Conservation (phyloP, 1,140 invertebrate species). For the Ganaspis sp. region DNA sequence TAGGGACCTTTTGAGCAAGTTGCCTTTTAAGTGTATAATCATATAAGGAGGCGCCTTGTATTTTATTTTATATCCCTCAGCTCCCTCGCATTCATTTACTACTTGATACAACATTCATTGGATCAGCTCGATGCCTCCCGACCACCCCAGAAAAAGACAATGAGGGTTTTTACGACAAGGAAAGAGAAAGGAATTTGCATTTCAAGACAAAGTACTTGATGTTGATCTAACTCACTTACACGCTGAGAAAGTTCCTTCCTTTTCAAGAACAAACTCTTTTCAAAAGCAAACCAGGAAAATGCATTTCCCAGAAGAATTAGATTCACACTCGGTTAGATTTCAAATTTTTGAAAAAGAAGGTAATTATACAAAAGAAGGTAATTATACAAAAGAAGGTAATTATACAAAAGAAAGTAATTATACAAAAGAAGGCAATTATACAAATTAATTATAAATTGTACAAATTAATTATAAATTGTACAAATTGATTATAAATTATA, state of each 20-base stretch:
- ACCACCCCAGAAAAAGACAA: constrained; percentile 20
- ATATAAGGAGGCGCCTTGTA: constrained; percentile 32
- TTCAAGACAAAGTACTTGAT: constrained; percentile 10
- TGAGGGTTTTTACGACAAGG: not conserved
- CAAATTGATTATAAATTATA: no score
- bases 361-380: no score
- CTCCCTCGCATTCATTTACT: not conserved
- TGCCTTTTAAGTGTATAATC: constrained; percentile 59
- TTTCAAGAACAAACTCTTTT: not conserved
- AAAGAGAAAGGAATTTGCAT: constrained; percentile 20
- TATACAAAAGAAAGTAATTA: no score
- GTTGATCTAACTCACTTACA: not conserved
- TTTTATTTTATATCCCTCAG: not conserved
- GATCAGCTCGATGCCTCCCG: not conserved
- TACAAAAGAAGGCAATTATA: no score
- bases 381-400: no score
- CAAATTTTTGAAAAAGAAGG: no score
- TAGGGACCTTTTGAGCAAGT: constrained; percentile 44
- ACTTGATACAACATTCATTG: not conserved
- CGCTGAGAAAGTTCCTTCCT: not conserved
- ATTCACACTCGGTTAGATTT: no score
- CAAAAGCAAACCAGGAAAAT: not conserved
- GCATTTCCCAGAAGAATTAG: not conserved
- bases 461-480: no score
- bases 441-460: no score